Percentiles rank a stretch among this genome's conserved stretches.
Evolutionary conservation across 2,888 invertebrate genomes (phyloP).

Genomic region (Frankliniella intonsa): DNA sequence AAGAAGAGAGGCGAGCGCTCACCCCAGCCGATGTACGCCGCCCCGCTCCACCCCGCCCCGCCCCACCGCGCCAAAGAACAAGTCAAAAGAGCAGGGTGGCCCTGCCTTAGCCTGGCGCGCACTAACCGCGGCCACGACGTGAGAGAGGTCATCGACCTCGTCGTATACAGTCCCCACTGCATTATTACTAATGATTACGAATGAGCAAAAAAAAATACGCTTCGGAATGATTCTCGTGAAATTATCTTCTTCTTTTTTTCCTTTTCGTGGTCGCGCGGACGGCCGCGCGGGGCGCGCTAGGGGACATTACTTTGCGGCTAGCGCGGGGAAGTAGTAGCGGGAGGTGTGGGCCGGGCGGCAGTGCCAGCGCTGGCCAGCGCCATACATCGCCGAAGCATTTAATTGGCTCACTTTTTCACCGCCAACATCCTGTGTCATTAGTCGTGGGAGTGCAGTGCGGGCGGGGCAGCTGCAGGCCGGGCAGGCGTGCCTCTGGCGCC

Average conservation of each 20-base stretch:
- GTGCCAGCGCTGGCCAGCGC: too few relatives aligned
- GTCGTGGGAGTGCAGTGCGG: conserved; percentile 1
- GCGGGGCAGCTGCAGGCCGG: neutral
- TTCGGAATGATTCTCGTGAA: too few relatives aligned
- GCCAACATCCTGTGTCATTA: conserved; percentile 2
- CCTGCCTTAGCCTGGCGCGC: too few relatives aligned
- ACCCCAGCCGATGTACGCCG: neutral
- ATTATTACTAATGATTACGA: neutral
- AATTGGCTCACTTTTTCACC: conserved; percentile 9
- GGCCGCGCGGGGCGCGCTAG: too few relatives aligned
- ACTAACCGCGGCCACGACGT: too few relatives aligned
- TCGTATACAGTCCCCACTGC: neutral
- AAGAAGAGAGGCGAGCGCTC: neutral
- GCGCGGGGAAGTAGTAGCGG: too few relatives aligned
- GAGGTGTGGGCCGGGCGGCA: too few relatives aligned
- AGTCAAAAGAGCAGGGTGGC: too few relatives aligned
- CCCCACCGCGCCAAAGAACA: neutral
- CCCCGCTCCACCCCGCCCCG: neutral
- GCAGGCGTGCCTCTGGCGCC: neutral
- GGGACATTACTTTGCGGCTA: too few relatives aligned
- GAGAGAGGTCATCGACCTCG: too few relatives aligned
- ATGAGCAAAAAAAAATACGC: neutral
- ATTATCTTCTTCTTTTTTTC: too few relatives aligned
- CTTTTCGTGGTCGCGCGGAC: too few relatives aligned
- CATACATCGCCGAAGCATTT: neutral